Conservation (phyloP, 2,113 vertebrate genomes). For the Motacilla tschutschensis region DNA sequence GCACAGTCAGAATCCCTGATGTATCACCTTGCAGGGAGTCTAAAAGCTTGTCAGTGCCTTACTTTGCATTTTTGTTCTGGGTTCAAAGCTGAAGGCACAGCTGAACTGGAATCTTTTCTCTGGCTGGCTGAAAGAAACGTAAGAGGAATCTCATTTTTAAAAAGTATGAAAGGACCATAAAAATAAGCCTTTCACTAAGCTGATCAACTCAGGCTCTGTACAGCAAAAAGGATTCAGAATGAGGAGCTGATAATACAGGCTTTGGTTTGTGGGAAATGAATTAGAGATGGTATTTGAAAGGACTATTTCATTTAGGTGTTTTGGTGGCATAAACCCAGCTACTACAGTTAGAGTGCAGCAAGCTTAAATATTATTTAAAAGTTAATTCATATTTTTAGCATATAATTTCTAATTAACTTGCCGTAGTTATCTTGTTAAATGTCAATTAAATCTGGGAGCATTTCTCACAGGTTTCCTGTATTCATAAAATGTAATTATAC, state of each 20-base stretch:
- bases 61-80: constrained; percentile 48
- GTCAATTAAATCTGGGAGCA: constrained; percentile 75
- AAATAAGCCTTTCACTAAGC: constrained; percentile 58
- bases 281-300: constrained; percentile 22
- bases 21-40: constrained; percentile 44
- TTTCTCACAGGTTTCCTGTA: constrained; percentile 76
- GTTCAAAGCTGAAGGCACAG: constrained; percentile 19
- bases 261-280: constrained; percentile 65
- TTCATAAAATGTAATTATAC: constrained; percentile 76
- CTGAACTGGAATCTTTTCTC: constrained; percentile 32
- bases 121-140: constrained; percentile 18
- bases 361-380: constrained; percentile 78
- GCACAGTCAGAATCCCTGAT: constrained; percentile 9
- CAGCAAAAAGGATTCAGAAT: constrained; percentile 24
- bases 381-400: constrained; percentile 79
- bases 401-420: constrained; percentile 81
- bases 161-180: constrained; percentile 29
- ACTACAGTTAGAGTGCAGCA: constrained; percentile 36
- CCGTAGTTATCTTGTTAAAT: constrained; percentile 81
- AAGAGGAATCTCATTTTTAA: constrained; percentile 39
- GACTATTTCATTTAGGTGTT: constrained; percentile 65
- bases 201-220: constrained; percentile 51
- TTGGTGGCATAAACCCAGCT: constrained; percentile 44
- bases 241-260: constrained; percentile 50
- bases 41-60: constrained; percentile 35